A percentile compares a stretch with the other conserved stretches of the same genome.
phyloP scores from a whole-genome alignment of 2,888 invertebrate genomes.

The Adineta ricciae region DNA sequence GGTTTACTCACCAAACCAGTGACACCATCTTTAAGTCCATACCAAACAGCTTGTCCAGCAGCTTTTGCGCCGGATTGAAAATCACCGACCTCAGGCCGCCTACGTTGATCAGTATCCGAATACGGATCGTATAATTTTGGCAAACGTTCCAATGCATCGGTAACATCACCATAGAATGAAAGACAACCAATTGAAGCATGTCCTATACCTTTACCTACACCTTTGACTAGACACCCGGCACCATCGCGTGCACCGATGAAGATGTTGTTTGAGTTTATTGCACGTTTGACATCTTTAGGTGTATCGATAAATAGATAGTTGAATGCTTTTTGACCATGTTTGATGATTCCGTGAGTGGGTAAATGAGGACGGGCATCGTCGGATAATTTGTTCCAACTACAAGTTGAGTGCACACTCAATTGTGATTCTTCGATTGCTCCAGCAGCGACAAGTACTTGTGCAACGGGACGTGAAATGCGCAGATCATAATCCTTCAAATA shows the following conservation, averaged over 20 bases:
- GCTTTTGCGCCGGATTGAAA: background rate
- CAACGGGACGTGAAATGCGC: background rate
- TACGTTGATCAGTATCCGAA: background rate
- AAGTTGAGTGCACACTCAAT: background rate
- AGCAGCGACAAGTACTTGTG: conserved; percentile 2
- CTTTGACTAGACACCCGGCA: background rate
- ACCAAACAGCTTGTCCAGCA: background rate
- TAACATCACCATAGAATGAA: background rate
- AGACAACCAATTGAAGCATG: background rate
- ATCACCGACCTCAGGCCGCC: background rate
- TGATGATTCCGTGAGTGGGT: background rate
- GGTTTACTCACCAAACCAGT: background rate
- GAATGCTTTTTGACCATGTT: background rate
- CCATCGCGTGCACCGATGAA: background rate
- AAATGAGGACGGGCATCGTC: background rate
- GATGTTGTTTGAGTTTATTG: background rate
- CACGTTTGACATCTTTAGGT: background rate
- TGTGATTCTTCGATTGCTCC: background rate
- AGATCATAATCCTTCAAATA: background rate
- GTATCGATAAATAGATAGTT: background rate
- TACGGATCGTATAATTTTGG: background rate
- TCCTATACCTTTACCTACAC: background rate
- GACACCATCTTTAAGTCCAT: background rate
- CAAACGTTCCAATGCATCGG: background rate
- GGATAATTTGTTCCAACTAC: background rate